phyloP scores from a whole-genome alignment of 2,113 vertebrate species.

The Eulacestoma nigropectus region DNA sequence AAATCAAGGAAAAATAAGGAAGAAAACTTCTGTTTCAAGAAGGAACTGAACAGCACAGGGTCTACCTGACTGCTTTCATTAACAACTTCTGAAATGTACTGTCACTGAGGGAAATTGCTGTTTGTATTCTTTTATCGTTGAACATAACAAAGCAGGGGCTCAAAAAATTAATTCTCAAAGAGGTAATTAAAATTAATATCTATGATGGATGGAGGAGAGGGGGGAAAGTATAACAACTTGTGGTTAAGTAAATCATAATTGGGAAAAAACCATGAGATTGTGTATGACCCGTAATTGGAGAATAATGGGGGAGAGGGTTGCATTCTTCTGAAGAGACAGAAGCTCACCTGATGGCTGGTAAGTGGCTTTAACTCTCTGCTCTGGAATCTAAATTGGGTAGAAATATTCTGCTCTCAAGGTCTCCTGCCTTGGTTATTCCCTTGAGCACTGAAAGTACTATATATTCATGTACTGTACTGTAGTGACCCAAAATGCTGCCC shows the following conservation, averaged over 20 bases:
- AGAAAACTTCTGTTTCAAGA: background rate
- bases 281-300: background rate
- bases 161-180: background rate
- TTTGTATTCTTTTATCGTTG: background rate
- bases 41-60: background rate
- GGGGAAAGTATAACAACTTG: background rate
- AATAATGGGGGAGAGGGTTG: background rate
- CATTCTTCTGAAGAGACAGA: background rate
- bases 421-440: background rate
- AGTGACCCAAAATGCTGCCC: background rate
- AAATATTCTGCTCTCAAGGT: background rate
- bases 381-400: background rate
- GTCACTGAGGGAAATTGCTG: background rate
- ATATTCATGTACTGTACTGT: background rate
- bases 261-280: background rate
- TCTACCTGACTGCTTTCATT: background rate
- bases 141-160: background rate
- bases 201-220: background rate
- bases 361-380: background rate
- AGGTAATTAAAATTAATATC: background rate
- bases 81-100: background rate
- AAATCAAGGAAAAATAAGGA: background rate
- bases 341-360: background rate
- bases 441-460: background rate
- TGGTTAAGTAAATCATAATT: background rate